phyloP scores from a whole-genome alignment of 2,888 invertebrate species.

The Aporophyla nigra region DNA sequence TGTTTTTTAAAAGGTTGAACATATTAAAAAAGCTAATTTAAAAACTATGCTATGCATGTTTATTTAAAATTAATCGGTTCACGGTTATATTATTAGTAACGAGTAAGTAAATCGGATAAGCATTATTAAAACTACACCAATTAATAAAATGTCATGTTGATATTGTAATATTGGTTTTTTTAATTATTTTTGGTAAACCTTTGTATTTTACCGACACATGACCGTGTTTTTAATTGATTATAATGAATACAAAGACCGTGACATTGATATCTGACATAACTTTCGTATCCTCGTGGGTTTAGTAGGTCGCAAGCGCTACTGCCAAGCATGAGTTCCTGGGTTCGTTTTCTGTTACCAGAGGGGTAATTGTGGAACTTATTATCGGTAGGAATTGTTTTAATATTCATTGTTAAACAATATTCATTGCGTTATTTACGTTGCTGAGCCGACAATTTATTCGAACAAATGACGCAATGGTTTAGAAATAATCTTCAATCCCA shows the following conservation, averaged over 20 bases:
- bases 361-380: too few relatives aligned
- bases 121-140: slow-evolving; percentile 2
- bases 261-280: slow-evolving; percentile 10
- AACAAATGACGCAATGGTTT: too few relatives aligned
- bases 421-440: too few relatives aligned
- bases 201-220: slow-evolving; percentile 4
- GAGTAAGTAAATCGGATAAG: not conserved
- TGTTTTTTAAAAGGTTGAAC: not conserved
- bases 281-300: too few relatives aligned
- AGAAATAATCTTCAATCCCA: too few relatives aligned
- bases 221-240: slow-evolving; percentile 9
- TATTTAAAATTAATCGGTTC: slow-evolving; percentile 14
- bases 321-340: too few relatives aligned
- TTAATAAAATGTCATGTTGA: slow-evolving; percentile 19
- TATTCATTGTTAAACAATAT: too few relatives aligned
- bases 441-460: too few relatives aligned
- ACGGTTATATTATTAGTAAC: not conserved
- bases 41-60: not conserved
- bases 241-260: not conserved
- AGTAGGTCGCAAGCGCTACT: too few relatives aligned
- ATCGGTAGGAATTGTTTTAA: too few relatives aligned
- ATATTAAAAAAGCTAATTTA: not conserved
- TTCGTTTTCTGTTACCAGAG: too few relatives aligned
- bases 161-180: not conserved
- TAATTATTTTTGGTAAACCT: not conserved